A percentile compares a stretch with the other conserved stretches of the same genome.
These are phyloP conservation scores for Dioctria linearis DNA, from an alignment of 2,888 invertebrate species.

Conservation along the genomic window DNA sequence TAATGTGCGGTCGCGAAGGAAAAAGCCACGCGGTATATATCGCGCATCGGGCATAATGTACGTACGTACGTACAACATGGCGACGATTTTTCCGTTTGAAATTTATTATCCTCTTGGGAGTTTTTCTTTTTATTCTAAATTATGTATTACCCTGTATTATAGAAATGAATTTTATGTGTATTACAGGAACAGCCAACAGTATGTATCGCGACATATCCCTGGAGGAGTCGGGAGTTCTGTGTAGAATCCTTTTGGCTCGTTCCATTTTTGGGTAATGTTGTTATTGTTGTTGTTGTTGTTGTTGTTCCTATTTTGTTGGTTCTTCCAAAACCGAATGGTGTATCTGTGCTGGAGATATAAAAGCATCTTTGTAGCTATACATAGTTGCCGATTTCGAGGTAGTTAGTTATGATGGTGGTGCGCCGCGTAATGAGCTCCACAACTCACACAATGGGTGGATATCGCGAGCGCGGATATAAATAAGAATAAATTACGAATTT, in stretches of 20 bases:
- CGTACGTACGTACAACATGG: conserved; percentile 49
- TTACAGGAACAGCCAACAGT: conserved; percentile 2
- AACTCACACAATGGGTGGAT: conserved; percentile 41
- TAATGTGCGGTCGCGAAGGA: conserved; percentile 25
- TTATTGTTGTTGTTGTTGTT: too few species aligned
- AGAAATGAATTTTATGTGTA: conserved; percentile 57
- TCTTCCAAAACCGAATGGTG: too few species aligned
- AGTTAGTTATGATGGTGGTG: conserved; percentile 10
- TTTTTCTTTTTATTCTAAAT: conserved; percentile 57
- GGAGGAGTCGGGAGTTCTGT: not conserved
- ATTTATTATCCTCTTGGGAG: conserved; percentile 56
- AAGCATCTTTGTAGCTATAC: not conserved
- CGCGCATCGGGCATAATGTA: not conserved
- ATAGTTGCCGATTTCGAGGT: conserved; percentile 36
- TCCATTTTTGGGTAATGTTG: not conserved
- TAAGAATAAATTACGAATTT: conserved; percentile 57
- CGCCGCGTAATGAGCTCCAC: conserved; percentile 46
- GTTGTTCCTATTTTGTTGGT: too few species aligned
- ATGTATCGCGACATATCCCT: conserved; percentile 17
- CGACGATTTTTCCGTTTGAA: conserved; percentile 57
- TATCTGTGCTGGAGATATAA: too few species aligned
- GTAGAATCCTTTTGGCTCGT: conserved; percentile 23
- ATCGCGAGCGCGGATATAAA: conserved; percentile 54
- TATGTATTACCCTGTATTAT: conserved; percentile 54
- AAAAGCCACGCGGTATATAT: not conserved